Evolutionary conservation across 1,140 invertebrate species (phyloP), one percentile per base, ranked within the genome.

Genomic region (Penaeus indicus): DNA sequence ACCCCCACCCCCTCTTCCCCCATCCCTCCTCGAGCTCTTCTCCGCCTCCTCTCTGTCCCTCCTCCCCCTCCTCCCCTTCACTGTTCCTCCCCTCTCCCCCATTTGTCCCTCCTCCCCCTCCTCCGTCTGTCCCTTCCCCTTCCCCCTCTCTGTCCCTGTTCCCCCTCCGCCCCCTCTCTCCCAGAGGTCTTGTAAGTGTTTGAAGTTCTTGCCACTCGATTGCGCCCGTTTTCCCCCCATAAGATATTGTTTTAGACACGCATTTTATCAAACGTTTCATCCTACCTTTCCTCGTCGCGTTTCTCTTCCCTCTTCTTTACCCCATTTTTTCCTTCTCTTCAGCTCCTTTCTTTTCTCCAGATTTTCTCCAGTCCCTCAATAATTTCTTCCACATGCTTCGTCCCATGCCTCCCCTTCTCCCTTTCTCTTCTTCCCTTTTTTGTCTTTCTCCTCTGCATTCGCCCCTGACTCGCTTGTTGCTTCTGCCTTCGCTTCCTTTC

Each of bases 241-340:
- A 87, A 87, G 85, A 87, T 87, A 81, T 87, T 87, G 85, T 87
- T 87, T 87, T 87, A 87, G 85, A 87, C 42, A 27, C 62, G 62
- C 85, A 81, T 87, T 87, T 87, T 87, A 82, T 87, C 85, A 86
- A 25, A 86, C 60, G 32, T 63, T 21, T 62, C 61, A 25, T 21
- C 60, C n/a, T 10, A 22, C 18, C 18, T 11, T 63, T n/a, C 60
- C 80, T 25, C n/a, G n/a, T 18, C 27, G 54, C 42, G 60, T 7
- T 54, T 18, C 80, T 38, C 81, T 60, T 27, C 21, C 16, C 42
- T 61, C 72, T 19, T 32, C 54, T 63, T 27, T 61, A 16, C 47
- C 54, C 10, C 60, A 22, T 0, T 54, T 47, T 38, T 25, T 54
- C 27, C 25, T 38, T 25, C 61, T 67, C 38, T 11, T 62, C 38